Evolutionary conservation across 1,140 invertebrate species (phyloP).

Genomic region (Caenorhabditis inopinata): DNA sequence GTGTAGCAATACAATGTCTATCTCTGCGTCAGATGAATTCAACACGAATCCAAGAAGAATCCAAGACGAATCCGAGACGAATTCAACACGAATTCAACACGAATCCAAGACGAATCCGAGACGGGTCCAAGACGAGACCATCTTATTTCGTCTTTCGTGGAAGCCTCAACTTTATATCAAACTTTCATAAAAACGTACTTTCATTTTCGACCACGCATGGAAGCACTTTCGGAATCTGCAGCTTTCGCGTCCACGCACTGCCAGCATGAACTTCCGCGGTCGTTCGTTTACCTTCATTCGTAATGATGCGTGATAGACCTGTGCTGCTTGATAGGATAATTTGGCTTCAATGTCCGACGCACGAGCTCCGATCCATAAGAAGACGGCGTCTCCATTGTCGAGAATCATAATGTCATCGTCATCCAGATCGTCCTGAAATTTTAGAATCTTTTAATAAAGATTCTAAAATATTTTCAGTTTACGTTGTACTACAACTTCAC

Average conservation of each 20-base stretch:
- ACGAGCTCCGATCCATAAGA: conserved; percentile 91
- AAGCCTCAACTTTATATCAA: too few relatives aligned
- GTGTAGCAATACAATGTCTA: too few relatives aligned
- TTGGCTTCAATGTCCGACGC: conserved; percentile 99
- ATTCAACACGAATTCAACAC: too few relatives aligned
- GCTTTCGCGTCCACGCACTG: conserved; percentile 93
- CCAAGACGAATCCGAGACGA: too few relatives aligned
- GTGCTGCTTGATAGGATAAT: conserved; percentile 94
- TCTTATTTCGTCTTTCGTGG: too few relatives aligned
- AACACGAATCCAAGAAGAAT: too few relatives aligned
- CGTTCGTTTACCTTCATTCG: conserved; percentile 88
- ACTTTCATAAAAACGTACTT: conserved; percentile 36
- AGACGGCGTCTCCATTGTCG: conserved; percentile 96
- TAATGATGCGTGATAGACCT: conserved; percentile 98
- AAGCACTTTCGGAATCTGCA: conserved; percentile 93
- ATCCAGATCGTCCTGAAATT: conserved; percentile 85
- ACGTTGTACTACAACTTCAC: too few relatives aligned
- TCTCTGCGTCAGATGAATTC: too few relatives aligned
- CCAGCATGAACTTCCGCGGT: conserved; percentile 88
- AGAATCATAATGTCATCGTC: conserved; percentile 99
- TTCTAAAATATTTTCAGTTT: too few relatives aligned
- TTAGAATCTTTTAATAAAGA: too few relatives aligned
- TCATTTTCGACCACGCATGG: conserved; percentile 84
- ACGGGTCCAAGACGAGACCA: too few relatives aligned
- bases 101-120: too few relatives aligned